Evolutionary conservation across 1,140 invertebrate genomes (phyloP).

Genomic region (Drosophila subpulchrella): DNA sequence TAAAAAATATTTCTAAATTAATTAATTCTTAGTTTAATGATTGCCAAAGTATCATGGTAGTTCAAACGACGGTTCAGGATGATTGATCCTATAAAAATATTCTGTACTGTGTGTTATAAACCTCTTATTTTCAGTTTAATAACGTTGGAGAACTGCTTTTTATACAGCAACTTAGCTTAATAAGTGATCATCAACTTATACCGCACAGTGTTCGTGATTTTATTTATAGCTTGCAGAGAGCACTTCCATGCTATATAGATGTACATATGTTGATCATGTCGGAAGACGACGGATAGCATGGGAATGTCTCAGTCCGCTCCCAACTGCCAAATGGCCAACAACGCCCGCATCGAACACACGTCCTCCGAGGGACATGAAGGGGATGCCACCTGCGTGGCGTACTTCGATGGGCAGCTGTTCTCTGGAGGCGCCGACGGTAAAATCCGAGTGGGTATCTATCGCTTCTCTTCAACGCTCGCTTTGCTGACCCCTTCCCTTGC

Average conservation of each 20-base stretch:
- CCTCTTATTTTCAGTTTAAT: too few species aligned
- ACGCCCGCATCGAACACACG: slow-evolving; percentile 61
- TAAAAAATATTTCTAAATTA: neutral
- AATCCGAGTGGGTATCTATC: slow-evolving; percentile 73
- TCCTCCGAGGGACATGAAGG: slow-evolving; percentile 78
- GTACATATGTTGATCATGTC: slow-evolving; percentile 1
- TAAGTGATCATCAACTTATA: neutral
- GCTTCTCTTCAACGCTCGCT: neutral
- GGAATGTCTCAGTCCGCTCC: slow-evolving; percentile 28
- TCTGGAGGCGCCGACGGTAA: slow-evolving; percentile 84
- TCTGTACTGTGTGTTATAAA: too few species aligned
- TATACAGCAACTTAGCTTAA: neutral
- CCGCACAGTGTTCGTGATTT: neutral
- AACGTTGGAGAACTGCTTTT: too few species aligned
- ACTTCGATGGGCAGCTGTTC: slow-evolving; percentile 69
- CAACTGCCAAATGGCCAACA: slow-evolving; percentile 47
- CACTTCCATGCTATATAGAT: slow-evolving; percentile 24
- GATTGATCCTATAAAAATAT: too few species aligned
- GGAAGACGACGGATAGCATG: neutral
- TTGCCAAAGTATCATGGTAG: too few species aligned
- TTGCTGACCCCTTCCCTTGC: slow-evolving; percentile 1
- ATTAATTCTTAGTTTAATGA: neutral
- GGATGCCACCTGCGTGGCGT: slow-evolving; percentile 72
- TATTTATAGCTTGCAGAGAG: slow-evolving; percentile 39
- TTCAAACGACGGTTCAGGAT: too few species aligned